Conservation (phyloP, 2,888 invertebrate genomes). For the Thecophora atra region DNA sequence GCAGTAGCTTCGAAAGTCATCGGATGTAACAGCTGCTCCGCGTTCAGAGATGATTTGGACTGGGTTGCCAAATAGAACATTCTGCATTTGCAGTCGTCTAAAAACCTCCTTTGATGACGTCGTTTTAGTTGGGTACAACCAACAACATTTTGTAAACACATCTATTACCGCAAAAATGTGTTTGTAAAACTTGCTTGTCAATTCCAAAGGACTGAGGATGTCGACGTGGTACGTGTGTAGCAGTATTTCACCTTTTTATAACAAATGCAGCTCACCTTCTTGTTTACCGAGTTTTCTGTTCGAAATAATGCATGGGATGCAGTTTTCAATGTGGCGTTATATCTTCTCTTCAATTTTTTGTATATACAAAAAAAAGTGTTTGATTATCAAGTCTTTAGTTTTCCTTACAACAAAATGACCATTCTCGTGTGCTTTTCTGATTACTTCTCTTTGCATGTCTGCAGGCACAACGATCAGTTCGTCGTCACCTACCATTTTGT, state of each 20-base stretch:
- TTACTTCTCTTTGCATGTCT: constrained; percentile 37
- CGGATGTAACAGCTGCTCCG: too few relatives aligned
- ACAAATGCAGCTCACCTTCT: constrained; percentile 36
- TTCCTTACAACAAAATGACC: constrained; percentile 37
- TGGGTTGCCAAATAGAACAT: too few relatives aligned
- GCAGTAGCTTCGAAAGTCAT: too few relatives aligned
- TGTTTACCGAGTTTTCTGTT: constrained; percentile 40
- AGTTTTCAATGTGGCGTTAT: constrained; percentile 35
- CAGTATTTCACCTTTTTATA: constrained; percentile 37
- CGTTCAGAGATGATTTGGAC: too few relatives aligned
- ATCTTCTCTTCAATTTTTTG: constrained; percentile 39
- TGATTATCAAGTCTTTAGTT: constrained; percentile 36
- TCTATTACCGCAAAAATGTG: constrained; percentile 58
- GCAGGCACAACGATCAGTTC: constrained; percentile 32
- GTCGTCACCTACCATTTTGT: constrained; percentile 20
- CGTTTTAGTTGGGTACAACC: constrained; percentile 56
- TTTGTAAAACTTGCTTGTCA: constrained; percentile 8
- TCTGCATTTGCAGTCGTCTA: too few relatives aligned
- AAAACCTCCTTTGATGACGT: too few relatives aligned
- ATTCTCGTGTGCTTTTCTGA: constrained; percentile 31
- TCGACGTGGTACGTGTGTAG: constrained; percentile 37
- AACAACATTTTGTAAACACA: constrained; percentile 54
- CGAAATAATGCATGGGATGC: constrained; percentile 37
- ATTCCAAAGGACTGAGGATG: constrained; percentile 30
- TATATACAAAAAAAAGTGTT: constrained; percentile 38